Evolutionary conservation across 2,113 vertebrate species (phyloP).

Genomic region (Melanerpes aurifrons): DNA sequence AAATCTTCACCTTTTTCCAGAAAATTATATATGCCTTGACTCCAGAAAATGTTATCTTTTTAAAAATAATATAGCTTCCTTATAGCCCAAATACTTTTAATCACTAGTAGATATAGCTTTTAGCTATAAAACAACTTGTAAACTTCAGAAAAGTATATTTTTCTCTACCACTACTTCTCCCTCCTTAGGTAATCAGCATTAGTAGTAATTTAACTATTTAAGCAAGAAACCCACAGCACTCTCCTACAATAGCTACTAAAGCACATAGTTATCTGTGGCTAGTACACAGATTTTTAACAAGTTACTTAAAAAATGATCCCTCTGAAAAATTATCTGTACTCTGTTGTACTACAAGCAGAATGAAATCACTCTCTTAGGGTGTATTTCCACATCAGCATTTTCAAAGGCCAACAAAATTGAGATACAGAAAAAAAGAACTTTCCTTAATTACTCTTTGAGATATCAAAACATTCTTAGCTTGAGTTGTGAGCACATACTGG

Average conservation of each 20-base stretch:
- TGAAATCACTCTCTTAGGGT: neutral
- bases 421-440: neutral
- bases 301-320: neutral
- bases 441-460: slow-evolving; percentile 22
- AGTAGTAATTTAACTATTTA: neutral
- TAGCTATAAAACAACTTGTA: neutral
- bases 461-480: slow-evolving; percentile 35
- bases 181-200: neutral
- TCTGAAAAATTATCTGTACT: neutral
- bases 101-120: neutral
- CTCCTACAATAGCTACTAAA: neutral
- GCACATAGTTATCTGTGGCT: neutral
- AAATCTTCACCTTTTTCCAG: neutral
- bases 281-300: neutral
- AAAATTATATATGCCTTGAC: neutral
- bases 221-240: neutral
- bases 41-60: neutral
- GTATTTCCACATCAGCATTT: neutral
- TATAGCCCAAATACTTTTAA: neutral
- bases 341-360: neutral
- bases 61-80: neutral
- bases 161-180: neutral
- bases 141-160: neutral
- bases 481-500: neutral
- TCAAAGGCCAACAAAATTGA: slow-evolving; percentile 1